Base-by-base conservation (phyloP, 2,888 invertebrate genomes). In the Cheilosia urbana region DNA sequence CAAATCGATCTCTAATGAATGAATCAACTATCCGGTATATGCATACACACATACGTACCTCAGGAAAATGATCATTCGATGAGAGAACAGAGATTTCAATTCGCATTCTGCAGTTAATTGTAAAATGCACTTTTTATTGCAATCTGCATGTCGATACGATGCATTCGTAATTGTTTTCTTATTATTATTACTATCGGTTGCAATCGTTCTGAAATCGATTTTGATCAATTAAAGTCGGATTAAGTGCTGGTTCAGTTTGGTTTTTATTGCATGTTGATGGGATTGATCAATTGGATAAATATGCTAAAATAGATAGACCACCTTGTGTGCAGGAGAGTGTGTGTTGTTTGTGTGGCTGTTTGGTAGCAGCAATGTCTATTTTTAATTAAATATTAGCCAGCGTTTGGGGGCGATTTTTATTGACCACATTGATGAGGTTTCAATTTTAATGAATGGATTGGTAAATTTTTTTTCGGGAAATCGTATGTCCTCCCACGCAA, bases 1-100 rank as follows among this genome's bases (percentile, higher is more conserved):
- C 75, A 80, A 76, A 84, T 75, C 58, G 58, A 79, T 75, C 17
- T 63, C 40, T 75, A 84, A 79, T 84, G 80, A 84, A 84, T 84
- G 83, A 84, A 84, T 73, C 65, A 58, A 79, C 79, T 62, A 47
- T 57, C 27, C 53, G 5, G 5, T 19, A 6, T 53, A 47, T 57
- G 40, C 58, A 71, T 63, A 47, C 7, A 30, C 34, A 9, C 9
- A 37, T 6, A 21, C 27, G 4, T 51, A 55, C 30, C 37, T 37
- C 37, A 37, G n/a, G 24, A 17, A 34, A 21, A 53, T 9, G n/a
- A 27, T 75, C 21, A 15, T 40, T 40, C 15, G 30, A 42, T 45
- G 68, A 42, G 30, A 34, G 45, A 45, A 42, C 27, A 40, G 30
- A 34, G 27, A 58, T 42, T 58, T 57, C 57, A 66, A 40, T 27